A percentile compares a stretch with the other conserved stretches of the same genome.
Evolutionary conservation across 2,888 invertebrate genomes (phyloP).

Genomic region (Aelia acuminata): DNA sequence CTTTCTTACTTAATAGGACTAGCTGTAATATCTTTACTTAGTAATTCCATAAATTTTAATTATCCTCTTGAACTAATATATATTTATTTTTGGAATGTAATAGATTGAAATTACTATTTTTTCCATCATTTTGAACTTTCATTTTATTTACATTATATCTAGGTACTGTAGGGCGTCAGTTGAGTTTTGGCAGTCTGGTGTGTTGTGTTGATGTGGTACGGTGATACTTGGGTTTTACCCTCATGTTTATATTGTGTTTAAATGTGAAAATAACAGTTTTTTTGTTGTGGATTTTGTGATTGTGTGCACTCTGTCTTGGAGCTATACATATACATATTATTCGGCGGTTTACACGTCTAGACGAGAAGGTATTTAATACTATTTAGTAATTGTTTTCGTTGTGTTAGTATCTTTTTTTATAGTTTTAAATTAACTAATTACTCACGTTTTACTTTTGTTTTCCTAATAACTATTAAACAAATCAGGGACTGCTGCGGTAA

Average conservation of each 20-base stretch:
- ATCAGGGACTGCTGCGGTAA: background rate
- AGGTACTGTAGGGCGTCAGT: slow-evolving; percentile 18
- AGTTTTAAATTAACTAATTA: background rate
- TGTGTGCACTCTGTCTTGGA: background rate
- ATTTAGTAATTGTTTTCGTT: background rate
- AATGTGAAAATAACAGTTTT: slow-evolving; percentile 30
- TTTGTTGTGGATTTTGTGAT: slow-evolving; percentile 47
- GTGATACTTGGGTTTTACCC: slow-evolving; percentile 1
- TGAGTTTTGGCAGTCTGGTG: slow-evolving; percentile 41
- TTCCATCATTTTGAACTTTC: background rate
- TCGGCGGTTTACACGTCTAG: background rate
- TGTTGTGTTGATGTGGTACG: slow-evolving; percentile 36
- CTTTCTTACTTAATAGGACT: background rate
- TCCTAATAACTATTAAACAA: background rate
- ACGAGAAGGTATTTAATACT: background rate
- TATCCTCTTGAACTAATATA: background rate
- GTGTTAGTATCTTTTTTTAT: background rate
- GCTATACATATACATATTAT: background rate
- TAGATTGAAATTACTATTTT: background rate
- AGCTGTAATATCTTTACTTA: background rate
- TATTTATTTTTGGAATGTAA: background rate
- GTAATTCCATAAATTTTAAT: background rate
- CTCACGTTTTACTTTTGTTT: background rate
- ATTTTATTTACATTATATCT: background rate
- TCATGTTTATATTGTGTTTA: slow-evolving; percentile 7